Evolutionary conservation across 1,140 invertebrate species (phyloP), one percentile per base, ranked within the genome.

Genomic region (Cotesia typhae): DNA sequence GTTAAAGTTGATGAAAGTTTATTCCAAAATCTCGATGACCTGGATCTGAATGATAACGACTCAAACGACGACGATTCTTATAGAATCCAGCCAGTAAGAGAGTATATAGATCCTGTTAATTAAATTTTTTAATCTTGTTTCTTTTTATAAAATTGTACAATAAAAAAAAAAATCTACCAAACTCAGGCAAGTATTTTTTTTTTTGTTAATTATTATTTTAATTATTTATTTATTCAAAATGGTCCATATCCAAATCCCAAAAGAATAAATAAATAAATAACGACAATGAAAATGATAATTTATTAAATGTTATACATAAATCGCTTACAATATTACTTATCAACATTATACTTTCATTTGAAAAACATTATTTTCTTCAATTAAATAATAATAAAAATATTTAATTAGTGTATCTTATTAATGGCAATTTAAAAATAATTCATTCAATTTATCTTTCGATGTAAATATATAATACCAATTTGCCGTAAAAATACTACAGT

Each of bases 1-100:
- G 94, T 98, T 1, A 95, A 96, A 87, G 95, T 98, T 17, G 96
- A 98, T 87, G 96, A 98, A 87, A 94, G 94, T 60, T 85, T 98
- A 4, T 98, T 98, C 84, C 95, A 97, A 92, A 94, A 97, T 87
- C 84, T 97, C 71, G 95, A 96, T 77, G 95, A 97, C 83, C 87
- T 97, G 41, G 95, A 96, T 75, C 85, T 97, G 61, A 92, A 92
- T 77, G 94, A 94, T 74, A 93, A 93, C 28, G 89, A 89, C 91
- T 68, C 75, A 91, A 71, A 89, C 73, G 89, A 90, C 76, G 90
- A 87, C 81, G 88, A 89, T 41, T 89, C 89, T 79, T 53, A 71
- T 76, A 60, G 36, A 71, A 67, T 81, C 80, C 9, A 78, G 80
- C 51, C 78, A 81, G 64, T 80, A 79, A 80, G 78, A 77, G 75